Conservation (phyloP, 2,113 vertebrate species). For the Vombatus ursinus region DNA sequence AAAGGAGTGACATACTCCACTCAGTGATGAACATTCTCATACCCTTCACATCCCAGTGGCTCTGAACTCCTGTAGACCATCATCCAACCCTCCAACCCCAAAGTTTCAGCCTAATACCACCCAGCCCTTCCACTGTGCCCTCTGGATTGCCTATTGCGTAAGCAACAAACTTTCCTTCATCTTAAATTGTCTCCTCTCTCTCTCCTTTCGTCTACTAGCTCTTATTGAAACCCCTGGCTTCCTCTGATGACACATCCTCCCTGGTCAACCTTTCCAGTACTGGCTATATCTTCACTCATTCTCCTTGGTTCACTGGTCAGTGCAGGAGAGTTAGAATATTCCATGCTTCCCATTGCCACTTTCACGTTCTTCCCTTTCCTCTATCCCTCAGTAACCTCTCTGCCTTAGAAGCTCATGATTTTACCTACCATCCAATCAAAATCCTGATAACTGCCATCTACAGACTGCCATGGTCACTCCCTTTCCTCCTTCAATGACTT, state of each 20-base stretch:
- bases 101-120: too few relatives aligned
- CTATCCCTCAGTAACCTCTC: neutral
- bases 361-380: neutral
- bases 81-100: neutral
- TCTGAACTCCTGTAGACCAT: neutral
- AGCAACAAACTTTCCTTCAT: neutral
- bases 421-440: neutral
- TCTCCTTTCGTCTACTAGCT: neutral
- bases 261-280: neutral
- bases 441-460: too few relatives aligned
- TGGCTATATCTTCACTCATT: neutral
- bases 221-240: neutral
- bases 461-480: too few relatives aligned
- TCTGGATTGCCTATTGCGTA: neutral
- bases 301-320: neutral
- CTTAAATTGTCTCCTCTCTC: neutral
- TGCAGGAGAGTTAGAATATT: neutral
- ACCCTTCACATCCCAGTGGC: neutral
- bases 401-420: neutral
- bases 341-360: neutral
- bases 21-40: neutral
- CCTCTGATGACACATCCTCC: neutral
- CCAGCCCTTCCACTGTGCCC: neutral
- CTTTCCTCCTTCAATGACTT: too few relatives aligned
- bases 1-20: neutral